Conservation (phyloP, 2,888 invertebrate species). For the Drosophila robusta region DNA sequence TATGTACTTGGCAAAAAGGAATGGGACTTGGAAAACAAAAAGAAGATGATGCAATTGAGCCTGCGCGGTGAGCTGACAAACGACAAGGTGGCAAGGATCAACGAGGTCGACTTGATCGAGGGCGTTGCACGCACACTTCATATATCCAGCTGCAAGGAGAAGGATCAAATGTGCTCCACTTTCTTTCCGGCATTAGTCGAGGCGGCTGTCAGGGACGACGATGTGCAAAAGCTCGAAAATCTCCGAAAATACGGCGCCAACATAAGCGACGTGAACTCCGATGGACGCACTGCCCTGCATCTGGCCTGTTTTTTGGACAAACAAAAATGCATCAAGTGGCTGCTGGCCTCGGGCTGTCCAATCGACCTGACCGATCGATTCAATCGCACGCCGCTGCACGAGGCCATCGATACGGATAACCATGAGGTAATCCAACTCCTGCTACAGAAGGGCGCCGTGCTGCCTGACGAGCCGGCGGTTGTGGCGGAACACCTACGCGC, state of each 20-base stretch:
- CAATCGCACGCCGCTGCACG: constrained; percentile 90
- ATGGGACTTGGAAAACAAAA: constrained; percentile 88
- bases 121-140: constrained; percentile 87
- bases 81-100: constrained; percentile 66
- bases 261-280: constrained; percentile 90
- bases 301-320: constrained; percentile 91
- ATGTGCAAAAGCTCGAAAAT: constrained; percentile 86
- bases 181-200: constrained; percentile 90
- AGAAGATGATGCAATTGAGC: constrained; percentile 90
- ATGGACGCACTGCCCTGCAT: constrained; percentile 92
- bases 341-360: constrained; percentile 91
- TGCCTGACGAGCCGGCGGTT: constrained; percentile 86
- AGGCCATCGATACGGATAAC: constrained; percentile 89
- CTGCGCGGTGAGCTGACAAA: constrained; percentile 92
- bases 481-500: constrained; percentile 89
- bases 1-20: constrained; percentile 93
- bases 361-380: constrained; percentile 91
- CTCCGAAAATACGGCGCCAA: constrained; percentile 88
- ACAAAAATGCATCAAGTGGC: constrained; percentile 87
- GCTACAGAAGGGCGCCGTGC: constrained; percentile 90
- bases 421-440: constrained; percentile 88
- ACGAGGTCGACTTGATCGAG: constrained; percentile 86
- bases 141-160: constrained; percentile 86
- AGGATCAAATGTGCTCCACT: constrained; percentile 86
- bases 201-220: constrained; percentile 87